Evolutionary conservation across 2,797 vertebrate genomes (phyloP).

Genomic region (Mormyrops attenuatus): DNA sequence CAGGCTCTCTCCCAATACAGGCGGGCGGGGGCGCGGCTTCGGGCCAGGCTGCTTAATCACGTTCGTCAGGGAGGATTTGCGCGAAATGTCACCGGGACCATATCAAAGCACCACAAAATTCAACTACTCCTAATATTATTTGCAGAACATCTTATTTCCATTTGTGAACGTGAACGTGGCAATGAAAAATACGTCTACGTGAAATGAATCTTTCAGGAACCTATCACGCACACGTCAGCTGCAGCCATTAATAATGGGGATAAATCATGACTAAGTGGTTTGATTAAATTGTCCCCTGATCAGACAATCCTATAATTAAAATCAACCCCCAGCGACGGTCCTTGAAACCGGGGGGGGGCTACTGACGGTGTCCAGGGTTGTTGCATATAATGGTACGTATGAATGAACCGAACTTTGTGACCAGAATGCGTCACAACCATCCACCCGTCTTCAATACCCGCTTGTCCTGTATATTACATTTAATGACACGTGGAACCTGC

Average conservation of each 20-base stretch:
- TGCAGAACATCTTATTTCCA: background rate
- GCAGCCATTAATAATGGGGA: background rate
- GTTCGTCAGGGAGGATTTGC: background rate
- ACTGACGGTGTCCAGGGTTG: background rate
- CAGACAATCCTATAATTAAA: background rate
- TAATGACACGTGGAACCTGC: background rate
- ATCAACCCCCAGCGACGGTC: background rate
- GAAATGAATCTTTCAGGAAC: background rate
- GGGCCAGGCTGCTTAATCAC: slow-evolving; percentile 10
- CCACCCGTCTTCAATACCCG: background rate
- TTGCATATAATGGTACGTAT: background rate
- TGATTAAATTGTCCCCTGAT: background rate
- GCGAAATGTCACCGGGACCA: background rate
- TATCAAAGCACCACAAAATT: background rate
- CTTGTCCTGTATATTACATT: background rate
- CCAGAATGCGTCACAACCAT: background rate
- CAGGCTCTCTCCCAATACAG: slow-evolving; percentile 5
- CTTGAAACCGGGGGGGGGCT: background rate
- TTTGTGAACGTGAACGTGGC: background rate
- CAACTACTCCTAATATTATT: background rate
- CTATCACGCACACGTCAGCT: background rate
- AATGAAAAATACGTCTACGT: background rate
- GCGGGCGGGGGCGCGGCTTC: slow-evolving; percentile 34
- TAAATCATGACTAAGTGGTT: background rate
- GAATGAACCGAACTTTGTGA: background rate